These are phyloP conservation scores for Coelopa frigida DNA, from an alignment of 1,140 invertebrate genomes.

Conservation along the genomic window DNA sequence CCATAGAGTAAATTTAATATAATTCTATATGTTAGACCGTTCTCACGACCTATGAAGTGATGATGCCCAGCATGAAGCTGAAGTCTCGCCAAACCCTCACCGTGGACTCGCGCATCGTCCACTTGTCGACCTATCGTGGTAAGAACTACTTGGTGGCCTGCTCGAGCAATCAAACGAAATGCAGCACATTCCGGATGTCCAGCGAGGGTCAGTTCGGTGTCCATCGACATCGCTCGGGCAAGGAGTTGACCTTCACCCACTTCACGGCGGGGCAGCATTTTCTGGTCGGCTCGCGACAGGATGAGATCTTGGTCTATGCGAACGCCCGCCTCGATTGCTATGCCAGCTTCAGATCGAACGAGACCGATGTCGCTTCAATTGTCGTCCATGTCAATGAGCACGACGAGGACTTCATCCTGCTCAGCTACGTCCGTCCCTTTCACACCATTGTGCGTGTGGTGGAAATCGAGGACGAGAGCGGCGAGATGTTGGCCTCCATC, in stretches of 20 bases:
- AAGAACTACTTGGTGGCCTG: conserved; percentile 31
- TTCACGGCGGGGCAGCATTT: conserved; percentile 19
- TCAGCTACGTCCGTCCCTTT: conserved; percentile 16
- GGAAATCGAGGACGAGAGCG: conserved; percentile 18
- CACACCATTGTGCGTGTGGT: conserved; percentile 26
- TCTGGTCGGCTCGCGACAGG: conserved; percentile 20
- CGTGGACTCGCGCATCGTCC: conserved; percentile 19
- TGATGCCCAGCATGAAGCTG: conserved; percentile 12
- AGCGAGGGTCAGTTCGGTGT: conserved; percentile 27
- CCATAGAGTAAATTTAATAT: no score
- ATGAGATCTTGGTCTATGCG: conserved; percentile 29
- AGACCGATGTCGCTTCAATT: conserved; percentile 18
- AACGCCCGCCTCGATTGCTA: conserved; percentile 32
- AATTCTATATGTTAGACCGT: no score
- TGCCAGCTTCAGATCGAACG: conserved; percentile 20
- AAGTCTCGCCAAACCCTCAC: conserved; percentile 26
- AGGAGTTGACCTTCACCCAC: conserved; percentile 21
- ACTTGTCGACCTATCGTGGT: conserved; percentile 20
- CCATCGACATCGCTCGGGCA: conserved; percentile 19
- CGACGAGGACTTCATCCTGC: conserved; percentile 28
- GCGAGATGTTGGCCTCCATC: not conserved
- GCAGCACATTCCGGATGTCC: conserved; percentile 26
- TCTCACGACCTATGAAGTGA: conserved; percentile 25
- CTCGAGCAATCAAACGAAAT: conserved; percentile 10
- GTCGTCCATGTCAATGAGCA: conserved; percentile 19